Evolutionary conservation across 2,888 invertebrate species (phyloP).

Genomic region (Patella depressa): DNA sequence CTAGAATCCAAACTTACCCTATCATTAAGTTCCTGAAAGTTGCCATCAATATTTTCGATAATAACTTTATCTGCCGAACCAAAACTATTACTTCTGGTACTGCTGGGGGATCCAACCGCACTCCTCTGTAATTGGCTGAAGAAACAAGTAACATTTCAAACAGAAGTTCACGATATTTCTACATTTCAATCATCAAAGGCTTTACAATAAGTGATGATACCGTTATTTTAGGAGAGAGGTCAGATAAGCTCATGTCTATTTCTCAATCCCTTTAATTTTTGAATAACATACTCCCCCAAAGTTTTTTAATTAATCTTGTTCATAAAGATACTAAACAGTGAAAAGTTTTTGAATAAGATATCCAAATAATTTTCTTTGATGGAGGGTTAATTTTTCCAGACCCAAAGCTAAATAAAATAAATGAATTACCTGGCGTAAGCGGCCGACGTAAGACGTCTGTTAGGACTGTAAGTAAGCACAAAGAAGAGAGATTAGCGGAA

Average conservation of each 20-base stretch:
- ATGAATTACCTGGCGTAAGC: slow-evolving; percentile 48
- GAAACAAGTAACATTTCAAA: slow-evolving; percentile 5
- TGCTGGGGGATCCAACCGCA: slow-evolving; percentile 38
- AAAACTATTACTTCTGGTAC: slow-evolving; percentile 41
- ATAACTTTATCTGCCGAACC: slow-evolving; percentile 81
- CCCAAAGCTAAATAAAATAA: no score
- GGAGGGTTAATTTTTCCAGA: no score
- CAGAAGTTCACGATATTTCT: background rate
- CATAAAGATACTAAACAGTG: no score
- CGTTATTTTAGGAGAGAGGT: no score
- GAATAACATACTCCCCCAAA: no score
- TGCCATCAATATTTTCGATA: slow-evolving; percentile 82
- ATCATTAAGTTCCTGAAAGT: slow-evolving; percentile 80
- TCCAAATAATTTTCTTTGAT: no score
- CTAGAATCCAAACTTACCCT: slow-evolving; percentile 77
- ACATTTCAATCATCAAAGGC: background rate
- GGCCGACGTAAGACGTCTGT: slow-evolving; percentile 47
- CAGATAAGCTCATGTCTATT: no score
- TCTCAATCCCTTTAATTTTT: no score
- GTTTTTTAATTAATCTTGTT: no score
- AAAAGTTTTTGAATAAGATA: no score
- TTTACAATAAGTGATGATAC: no score
- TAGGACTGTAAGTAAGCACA: slow-evolving; percentile 45
- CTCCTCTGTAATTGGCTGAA: slow-evolving; percentile 41
- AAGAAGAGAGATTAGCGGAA: no score